Conservation (phyloP, 2,113 vertebrate species). For the Caretta caretta region DNA sequence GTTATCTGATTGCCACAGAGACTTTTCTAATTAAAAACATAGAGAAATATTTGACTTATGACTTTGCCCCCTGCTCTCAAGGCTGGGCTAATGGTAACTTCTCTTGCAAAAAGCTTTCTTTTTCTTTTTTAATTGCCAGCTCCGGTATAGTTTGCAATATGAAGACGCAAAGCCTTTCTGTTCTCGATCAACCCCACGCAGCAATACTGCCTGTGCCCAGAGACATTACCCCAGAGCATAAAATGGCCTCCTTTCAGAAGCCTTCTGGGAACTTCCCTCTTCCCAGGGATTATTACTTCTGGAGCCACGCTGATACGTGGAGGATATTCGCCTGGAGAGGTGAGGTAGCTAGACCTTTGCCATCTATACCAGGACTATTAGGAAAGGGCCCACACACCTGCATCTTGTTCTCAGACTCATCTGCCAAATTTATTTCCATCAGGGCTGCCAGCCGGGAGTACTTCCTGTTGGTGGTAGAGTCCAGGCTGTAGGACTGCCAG, state of each 20-base stretch:
- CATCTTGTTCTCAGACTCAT: conserved; percentile 3
- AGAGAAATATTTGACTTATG: not conserved
- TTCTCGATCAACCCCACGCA: not conserved
- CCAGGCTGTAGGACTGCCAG: conserved; percentile 16
- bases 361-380: not conserved
- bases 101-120: not conserved
- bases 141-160: not conserved
- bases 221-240: not conserved
- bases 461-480: not conserved
- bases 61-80: not conserved
- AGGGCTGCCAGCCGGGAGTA: conserved; percentile 23
- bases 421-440: conserved; percentile 42
- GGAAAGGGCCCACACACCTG: not conserved
- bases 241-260: not conserved
- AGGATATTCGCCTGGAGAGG: too few relatives aligned
- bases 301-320: too few relatives aligned
- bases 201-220: not conserved
- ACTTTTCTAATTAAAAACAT: not conserved
- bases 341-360: not conserved
- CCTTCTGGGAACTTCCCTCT: not conserved
- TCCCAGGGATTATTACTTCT: not conserved
- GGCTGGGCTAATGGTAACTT: not conserved
- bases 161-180: not conserved
- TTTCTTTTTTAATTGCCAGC: not conserved
- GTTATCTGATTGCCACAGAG: not conserved